Base-by-base conservation (phyloP, 2,797 vertebrate species). In the Microcaecilia unicolor region DNA sequence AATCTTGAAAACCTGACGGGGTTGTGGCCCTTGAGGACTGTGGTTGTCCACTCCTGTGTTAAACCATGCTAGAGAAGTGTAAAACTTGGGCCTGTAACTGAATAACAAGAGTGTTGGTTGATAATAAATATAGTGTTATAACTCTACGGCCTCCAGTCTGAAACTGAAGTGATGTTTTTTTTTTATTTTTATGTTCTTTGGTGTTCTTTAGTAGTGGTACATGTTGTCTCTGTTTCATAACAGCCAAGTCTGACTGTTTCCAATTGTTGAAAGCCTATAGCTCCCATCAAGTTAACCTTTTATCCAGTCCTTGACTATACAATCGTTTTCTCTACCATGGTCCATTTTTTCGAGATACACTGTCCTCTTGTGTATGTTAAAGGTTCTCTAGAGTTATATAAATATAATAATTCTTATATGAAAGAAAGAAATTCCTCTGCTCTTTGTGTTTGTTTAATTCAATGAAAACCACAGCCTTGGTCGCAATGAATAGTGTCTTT, bases 381-480 rank as follows among this genome's bases (percentile, higher is more conserved):
- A 66, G 64, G 56, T 59, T 69, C 68, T 58, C 49, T 69, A 69
- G 52, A 64, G 62, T 62, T 60, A 69, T 64, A 56, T 51, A 71
- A 60, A 71, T 71, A 70, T 64, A 70, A 70, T 70, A 66, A 73
- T 73, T 73, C 67, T 64, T 63, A 58, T 55, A 60, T n/a, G n/a
- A 70, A 63, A 61, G 67, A 60, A 64, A 68, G 64, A 64, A 69
- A 73, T 68, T 60, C 70, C 67, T 71, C 51, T 55, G 64, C 62
- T 75, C 69, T 75, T 75, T 75, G 72, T 75, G 67, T 75, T 73
- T 75, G 67, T 75, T 73, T 75, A 73, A 75, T 75, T 75, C 72
- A 73, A 67, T 62, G 64, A 57, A 58, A 75, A 65, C 64, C 72
- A 60, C 49, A 61, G 58, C 64, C 62, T 61, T 52, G 66, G 64